phyloP scores from a whole-genome alignment of 1,140 invertebrate genomes.

The Drosophila varians region DNA sequence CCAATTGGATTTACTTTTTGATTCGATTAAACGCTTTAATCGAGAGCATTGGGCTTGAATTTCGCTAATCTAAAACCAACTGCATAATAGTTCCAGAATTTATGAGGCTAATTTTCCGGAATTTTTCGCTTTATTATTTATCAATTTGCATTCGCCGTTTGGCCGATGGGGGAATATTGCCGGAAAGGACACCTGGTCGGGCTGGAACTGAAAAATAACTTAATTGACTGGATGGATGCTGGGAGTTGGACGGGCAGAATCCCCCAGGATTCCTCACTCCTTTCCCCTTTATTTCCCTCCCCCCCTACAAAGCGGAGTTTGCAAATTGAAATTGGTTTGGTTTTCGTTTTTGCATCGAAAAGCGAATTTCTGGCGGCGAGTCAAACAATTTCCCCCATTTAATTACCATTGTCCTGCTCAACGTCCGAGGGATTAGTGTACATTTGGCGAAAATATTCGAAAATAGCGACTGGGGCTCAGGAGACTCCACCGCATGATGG shows the following conservation, averaged over 20 bases:
- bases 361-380: conserved; percentile 13
- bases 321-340: conserved; percentile 38
- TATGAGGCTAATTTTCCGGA: conserved; percentile 15
- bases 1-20: neutral
- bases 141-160: conserved; percentile 20
- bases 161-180: conserved; percentile 12
- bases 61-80: neutral
- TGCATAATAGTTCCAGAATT: neutral
- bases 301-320: conserved; percentile 14
- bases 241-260: neutral
- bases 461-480: neutral
- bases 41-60: neutral
- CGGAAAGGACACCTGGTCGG: conserved; percentile 10
- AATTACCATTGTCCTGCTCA: conserved; percentile 36
- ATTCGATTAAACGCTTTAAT: neutral
- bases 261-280: too few relatives aligned
- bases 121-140: conserved; percentile 30
- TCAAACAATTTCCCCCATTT: conserved; percentile 39
- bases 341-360: conserved; percentile 5
- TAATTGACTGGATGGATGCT: conserved; percentile 29
- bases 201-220: conserved; percentile 20
- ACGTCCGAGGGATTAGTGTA: conserved; percentile 49
- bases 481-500: conserved; percentile 25
- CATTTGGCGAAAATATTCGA: neutral
- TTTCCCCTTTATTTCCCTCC: too few relatives aligned